These are phyloP conservation scores for Margarornis squamiger DNA, from an alignment of 2,797 vertebrate species.

Conservation along the genomic window DNA sequence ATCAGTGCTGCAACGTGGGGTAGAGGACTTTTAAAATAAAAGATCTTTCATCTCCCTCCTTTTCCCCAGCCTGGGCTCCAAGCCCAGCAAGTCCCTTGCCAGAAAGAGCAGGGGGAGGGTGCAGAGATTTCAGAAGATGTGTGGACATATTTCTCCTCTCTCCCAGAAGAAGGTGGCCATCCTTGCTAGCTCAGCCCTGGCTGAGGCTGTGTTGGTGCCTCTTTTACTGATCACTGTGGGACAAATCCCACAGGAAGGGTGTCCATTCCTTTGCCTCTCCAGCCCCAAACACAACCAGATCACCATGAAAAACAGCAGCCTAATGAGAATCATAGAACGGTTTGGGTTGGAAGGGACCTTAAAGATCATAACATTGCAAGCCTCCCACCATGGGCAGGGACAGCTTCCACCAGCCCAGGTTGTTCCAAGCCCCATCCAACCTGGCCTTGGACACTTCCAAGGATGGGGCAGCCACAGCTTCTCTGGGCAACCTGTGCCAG, in stretches of 20 bases:
- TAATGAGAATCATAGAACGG: neutral
- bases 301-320: neutral
- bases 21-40: neutral
- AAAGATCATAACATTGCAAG: too few relatives aligned
- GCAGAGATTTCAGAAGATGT: rapidly evolving
- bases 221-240: neutral
- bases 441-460: neutral
- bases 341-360: neutral
- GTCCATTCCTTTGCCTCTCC: neutral
- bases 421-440: neutral
- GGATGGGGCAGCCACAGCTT: neutral
- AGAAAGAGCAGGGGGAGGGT: neutral
- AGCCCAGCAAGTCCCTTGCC: neutral
- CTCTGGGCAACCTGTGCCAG: neutral
- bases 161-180: neutral
- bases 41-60: neutral
- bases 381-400: neutral
- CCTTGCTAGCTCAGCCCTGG: neutral
- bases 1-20: neutral
- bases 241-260: neutral
- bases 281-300: neutral
- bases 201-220: neutral
- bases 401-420: neutral
- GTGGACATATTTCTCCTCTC: neutral
- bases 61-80: neutral